Evolutionary conservation across 2,888 invertebrate genomes (phyloP).

Genomic region (Latheticus oryzae): DNA sequence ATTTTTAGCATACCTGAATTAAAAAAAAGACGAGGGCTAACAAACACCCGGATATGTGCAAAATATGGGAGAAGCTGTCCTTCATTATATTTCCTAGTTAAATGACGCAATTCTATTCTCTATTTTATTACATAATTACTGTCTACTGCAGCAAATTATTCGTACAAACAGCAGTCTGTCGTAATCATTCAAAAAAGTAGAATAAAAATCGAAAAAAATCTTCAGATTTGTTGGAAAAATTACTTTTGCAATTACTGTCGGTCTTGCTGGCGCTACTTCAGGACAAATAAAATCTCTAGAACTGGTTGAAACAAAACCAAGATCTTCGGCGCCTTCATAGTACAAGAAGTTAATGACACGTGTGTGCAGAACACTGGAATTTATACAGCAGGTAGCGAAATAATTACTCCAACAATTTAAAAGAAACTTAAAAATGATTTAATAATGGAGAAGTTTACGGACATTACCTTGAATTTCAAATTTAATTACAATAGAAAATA

Average conservation of each 20-base stretch:
- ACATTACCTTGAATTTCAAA: no score
- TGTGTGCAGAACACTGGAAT: constrained; percentile 15
- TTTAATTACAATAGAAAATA: no score
- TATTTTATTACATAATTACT: constrained; percentile 25
- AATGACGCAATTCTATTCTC: constrained; percentile 31
- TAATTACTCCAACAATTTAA: constrained; percentile 1
- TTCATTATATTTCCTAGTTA: constrained; percentile 28
- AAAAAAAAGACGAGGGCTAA: constrained; percentile 2
- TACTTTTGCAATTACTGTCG: constrained; percentile 11
- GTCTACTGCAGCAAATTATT: constrained; percentile 8
- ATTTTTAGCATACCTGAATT: constrained; percentile 4
- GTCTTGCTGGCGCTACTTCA: constrained; percentile 13
- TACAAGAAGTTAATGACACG: constrained; percentile 39
- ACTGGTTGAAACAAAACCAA: constrained; percentile 37
- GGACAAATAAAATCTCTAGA: constrained; percentile 26
- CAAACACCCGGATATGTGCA: constrained; percentile 27
- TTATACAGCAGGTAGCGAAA: constrained; percentile 22
- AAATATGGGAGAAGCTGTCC: constrained; percentile 24
- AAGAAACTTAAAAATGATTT: no score
- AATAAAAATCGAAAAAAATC: constrained; percentile 8
- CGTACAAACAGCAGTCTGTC: neutral
- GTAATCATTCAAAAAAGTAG: constrained; percentile 12
- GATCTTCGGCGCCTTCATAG: constrained; percentile 37
- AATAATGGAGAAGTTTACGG: no score
- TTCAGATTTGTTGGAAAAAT: no score